Evolutionary conservation across 2,113 vertebrate species (phyloP).

Genomic region (Cynoglossus semilaevis): DNA sequence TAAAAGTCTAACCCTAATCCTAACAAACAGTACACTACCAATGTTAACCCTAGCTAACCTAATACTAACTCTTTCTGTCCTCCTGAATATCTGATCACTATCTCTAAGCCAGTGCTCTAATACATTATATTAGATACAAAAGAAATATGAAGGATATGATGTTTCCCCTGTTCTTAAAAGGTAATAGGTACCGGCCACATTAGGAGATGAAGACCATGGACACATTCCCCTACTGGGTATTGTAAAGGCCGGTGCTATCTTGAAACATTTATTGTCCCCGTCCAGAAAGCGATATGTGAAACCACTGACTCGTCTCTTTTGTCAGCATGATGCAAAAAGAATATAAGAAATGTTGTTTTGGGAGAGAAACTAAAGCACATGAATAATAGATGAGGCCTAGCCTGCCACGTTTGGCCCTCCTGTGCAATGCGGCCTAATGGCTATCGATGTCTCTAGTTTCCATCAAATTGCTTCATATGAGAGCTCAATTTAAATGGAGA

Average conservation of each 20-base stretch:
- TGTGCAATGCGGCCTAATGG: constrained; percentile 60
- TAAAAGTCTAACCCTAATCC: too few species aligned
- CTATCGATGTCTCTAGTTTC: constrained; percentile 68
- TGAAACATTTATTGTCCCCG: constrained; percentile 54
- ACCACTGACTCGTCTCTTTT: constrained; percentile 50
- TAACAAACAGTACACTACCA: too few species aligned
- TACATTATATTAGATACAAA: constrained; percentile 4
- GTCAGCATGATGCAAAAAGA: constrained; percentile 49
- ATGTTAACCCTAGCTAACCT: too few species aligned
- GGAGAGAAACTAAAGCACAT: constrained; percentile 48
- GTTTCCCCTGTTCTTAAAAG: constrained; percentile 25
- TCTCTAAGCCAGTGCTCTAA: constrained; percentile 11
- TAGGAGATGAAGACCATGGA: constrained; percentile 19
- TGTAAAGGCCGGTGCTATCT: constrained; percentile 32
- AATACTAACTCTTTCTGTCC: too few species aligned
- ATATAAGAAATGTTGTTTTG: constrained; percentile 61
- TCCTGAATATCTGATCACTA: too few species aligned
- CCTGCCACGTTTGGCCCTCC: constrained; percentile 55
- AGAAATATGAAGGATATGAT: constrained; percentile 20
- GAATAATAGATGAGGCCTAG: constrained; percentile 68
- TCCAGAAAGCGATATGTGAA: constrained; percentile 58
- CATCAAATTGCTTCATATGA: constrained; percentile 65
- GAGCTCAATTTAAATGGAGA: constrained; percentile 57
- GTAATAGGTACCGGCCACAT: constrained; percentile 27
- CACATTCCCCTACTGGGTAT: constrained; percentile 18